Base-by-base conservation (phyloP, 2,888 invertebrate species). In the Bellardia pandia region DNA sequence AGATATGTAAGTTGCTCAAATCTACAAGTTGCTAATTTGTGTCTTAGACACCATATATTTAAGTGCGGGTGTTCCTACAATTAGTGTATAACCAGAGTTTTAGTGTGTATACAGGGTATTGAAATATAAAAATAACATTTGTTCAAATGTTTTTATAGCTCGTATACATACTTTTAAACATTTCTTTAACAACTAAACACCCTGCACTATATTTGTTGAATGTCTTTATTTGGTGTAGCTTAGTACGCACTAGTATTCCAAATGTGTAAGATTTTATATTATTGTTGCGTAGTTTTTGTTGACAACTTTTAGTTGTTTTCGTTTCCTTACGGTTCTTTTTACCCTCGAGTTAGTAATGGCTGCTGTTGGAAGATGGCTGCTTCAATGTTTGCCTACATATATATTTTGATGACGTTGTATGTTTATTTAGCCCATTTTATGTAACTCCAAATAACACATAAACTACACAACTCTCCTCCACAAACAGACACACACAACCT, bases 11-110 rank as follows among this genome's bases (percentile, higher is more conserved):
- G 14, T n/a, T 56, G 16, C 56, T 45, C 23, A 53, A 62, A 56
- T 74, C 86, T 74, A 74, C 80, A 86, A 86, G 81, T 86, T 77
- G 81, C 51, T 81, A 81, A 77, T 77, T 81, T 81, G 56, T 45
- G 45, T 58, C 56, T 69, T 42, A 77, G 53, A 53, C 71, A 77
- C 71, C 53, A 30, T 40, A 64, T 68, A 40, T 71, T 56, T 30
- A 30, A 64, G 51, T 64, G 23, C 42, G 58, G 9, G 40, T 53
- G n/a, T 71, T 30, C 8, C n/a, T n/a, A 51, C 5, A n/a, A 51
- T 14, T 9, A 69, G 8, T 45, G 51, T n/a, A n/a, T 48, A n/a
- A 33, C 14, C 30, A 14, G 58, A 58, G 11, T 30, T 58, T 4
- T 3, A 23, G 23, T n/a, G 8, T 40, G 8, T 9, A 23, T 64